Evolutionary conservation across 2,888 invertebrate species (phyloP).

Genomic region (Chrysolina oricalcia): DNA sequence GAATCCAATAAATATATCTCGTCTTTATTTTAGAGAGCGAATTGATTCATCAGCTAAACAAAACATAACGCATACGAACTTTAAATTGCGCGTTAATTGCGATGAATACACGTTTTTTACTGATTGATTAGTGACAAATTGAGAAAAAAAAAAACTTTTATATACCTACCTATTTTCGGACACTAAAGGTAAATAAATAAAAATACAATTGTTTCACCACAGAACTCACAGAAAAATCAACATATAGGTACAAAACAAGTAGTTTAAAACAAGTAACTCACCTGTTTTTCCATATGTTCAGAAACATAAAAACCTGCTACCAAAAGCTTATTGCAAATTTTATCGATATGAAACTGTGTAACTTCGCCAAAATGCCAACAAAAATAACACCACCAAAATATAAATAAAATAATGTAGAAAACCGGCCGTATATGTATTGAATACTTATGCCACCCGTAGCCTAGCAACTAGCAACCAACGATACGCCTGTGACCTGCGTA

Average conservation of each 20-base stretch:
- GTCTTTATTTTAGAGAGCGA: no score
- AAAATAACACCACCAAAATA: constrained; percentile 35
- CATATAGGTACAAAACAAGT: background rate
- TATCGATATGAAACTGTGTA: background rate
- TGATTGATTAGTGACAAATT: no score
- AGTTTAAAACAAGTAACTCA: background rate
- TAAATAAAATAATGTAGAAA: constrained; percentile 29
- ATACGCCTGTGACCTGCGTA: constrained; percentile 42
- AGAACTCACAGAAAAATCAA: background rate
- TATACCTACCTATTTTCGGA: background rate
- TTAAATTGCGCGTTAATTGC: no score
- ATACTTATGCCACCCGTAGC: constrained; percentile 49
- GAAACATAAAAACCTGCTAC: background rate
- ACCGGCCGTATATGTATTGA: background rate
- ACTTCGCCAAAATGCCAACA: background rate
- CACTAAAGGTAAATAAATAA: background rate
- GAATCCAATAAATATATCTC: no score
- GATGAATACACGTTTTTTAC: no score
- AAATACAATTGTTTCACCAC: no score
- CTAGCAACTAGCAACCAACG: constrained; percentile 53
- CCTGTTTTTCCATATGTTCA: background rate
- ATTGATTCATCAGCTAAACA: no score
- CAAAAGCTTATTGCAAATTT: background rate
- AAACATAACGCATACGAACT: no score
- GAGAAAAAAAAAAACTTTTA: background rate